Conservation (phyloP, 2,797 vertebrate genomes). For the Acanthis flammea region DNA sequence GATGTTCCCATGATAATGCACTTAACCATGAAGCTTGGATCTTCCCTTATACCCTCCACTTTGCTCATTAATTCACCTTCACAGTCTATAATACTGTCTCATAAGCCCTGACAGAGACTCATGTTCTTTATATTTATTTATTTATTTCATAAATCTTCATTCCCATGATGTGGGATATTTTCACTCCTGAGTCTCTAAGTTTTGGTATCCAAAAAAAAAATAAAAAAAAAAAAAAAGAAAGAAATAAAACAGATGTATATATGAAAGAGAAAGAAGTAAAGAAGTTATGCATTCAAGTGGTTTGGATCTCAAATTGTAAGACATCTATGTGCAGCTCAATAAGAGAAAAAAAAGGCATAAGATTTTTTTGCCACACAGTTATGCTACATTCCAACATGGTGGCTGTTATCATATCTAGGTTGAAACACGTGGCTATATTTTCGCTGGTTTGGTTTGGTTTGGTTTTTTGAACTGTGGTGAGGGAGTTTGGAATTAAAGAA, state of each 20-base stretch:
- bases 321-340: background rate
- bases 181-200: background rate
- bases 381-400: background rate
- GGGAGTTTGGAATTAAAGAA: background rate
- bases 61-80: background rate
- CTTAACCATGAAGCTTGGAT: background rate
- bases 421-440: background rate
- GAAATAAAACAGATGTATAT: background rate
- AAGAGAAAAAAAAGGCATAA: background rate
- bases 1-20: background rate
- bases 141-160: background rate
- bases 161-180: background rate
- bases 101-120: background rate
- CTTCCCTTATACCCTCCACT: background rate
- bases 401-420: background rate
- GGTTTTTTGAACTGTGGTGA: background rate
- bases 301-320: background rate
- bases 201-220: background rate
- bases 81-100: background rate
- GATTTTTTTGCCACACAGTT: background rate
- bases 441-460: background rate
- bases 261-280: background rate
- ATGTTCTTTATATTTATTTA: background rate
- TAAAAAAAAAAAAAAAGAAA: background rate
- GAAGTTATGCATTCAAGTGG: background rate